These are phyloP conservation scores for Crepidodera aurea DNA, from an alignment of 2,888 invertebrate genomes.

Conservation along the genomic window DNA sequence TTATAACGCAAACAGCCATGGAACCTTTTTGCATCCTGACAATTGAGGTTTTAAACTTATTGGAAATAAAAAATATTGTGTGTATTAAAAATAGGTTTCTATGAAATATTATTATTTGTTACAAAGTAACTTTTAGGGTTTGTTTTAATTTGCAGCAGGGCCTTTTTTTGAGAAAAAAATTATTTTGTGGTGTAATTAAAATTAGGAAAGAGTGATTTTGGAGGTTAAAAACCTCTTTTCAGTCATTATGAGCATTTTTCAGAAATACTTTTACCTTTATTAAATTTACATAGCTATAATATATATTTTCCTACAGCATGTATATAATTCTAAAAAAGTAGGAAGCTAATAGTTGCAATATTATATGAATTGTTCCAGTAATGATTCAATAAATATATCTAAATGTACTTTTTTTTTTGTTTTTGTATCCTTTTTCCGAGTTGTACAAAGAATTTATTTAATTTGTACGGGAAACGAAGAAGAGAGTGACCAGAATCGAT, in stretches of 20 bases:
- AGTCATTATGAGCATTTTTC: constrained; percentile 25
- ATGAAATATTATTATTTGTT: constrained; percentile 36
- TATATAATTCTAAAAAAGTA: constrained; percentile 22
- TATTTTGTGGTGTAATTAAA: constrained; percentile 5
- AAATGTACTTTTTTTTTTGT: constrained; percentile 3
- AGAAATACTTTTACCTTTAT: background rate
- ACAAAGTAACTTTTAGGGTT: constrained; percentile 37
- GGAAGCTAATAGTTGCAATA: constrained; percentile 35
- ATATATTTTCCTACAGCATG: constrained; percentile 29
- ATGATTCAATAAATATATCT: constrained; percentile 26
- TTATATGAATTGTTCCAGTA: constrained; percentile 31
- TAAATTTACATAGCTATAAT: constrained; percentile 20
- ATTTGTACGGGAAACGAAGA: no score
- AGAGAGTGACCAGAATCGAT: no score
- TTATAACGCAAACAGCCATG: no score
- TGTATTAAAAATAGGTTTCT: constrained; percentile 22
- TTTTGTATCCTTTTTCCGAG: no score
- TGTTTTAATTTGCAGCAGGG: background rate
- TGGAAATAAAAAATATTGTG: no score
- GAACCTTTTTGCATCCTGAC: no score
- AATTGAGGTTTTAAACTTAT: no score
- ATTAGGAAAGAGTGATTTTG: background rate
- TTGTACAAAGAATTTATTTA: no score
- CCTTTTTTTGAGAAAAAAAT: background rate
- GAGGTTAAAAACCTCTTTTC: constrained; percentile 30